Evolutionary conservation across 2,888 invertebrate species (phyloP).

Genomic region (Malthinus seriepunctatus): DNA sequence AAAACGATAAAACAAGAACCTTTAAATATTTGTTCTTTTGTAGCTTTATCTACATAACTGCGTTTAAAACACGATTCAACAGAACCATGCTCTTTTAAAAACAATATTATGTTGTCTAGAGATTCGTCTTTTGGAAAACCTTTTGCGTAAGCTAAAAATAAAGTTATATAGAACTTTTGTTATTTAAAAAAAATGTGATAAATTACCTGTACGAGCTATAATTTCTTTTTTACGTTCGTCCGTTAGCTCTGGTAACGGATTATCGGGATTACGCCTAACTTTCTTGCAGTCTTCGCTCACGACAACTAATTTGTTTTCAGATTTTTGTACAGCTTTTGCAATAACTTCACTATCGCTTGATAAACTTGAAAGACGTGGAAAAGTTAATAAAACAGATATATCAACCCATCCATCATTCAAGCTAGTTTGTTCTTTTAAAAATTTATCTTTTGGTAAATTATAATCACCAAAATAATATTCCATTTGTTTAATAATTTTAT

Average conservation of each 20-base stretch:
- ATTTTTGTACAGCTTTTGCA: slow-evolving; percentile 72
- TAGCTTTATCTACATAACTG: slow-evolving; percentile 63
- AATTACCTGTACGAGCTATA: slow-evolving; percentile 64
- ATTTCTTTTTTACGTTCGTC: slow-evolving; percentile 82
- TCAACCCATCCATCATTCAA: slow-evolving; percentile 92
- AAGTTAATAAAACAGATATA: slow-evolving; percentile 79
- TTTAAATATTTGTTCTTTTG: slow-evolving; percentile 74
- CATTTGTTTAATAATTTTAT: slow-evolving; percentile 69
- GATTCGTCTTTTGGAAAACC: slow-evolving; percentile 74
- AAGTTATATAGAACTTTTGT: background rate
- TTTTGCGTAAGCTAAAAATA: slow-evolving; percentile 74
- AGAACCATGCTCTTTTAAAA: slow-evolving; percentile 68
- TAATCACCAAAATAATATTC: slow-evolving; percentile 81
- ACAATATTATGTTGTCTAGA: slow-evolving; percentile 71
- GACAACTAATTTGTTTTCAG: slow-evolving; percentile 72
- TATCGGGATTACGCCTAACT: slow-evolving; percentile 72
- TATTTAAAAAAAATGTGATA: background rate
- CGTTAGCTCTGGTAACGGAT: slow-evolving; percentile 81
- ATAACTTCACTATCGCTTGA: slow-evolving; percentile 72
- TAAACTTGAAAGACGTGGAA: slow-evolving; percentile 81
- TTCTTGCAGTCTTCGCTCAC: slow-evolving; percentile 63
- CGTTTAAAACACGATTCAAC: slow-evolving; percentile 68
- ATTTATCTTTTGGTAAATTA: slow-evolving; percentile 91
- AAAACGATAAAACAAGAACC: slow-evolving; percentile 93
- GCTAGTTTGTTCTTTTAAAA: slow-evolving; percentile 83